Percentiles rank a stretch among this genome's conserved stretches.
Conservation (phyloP, 2,113 vertebrate species). For the Silurus meridionalis region DNA sequence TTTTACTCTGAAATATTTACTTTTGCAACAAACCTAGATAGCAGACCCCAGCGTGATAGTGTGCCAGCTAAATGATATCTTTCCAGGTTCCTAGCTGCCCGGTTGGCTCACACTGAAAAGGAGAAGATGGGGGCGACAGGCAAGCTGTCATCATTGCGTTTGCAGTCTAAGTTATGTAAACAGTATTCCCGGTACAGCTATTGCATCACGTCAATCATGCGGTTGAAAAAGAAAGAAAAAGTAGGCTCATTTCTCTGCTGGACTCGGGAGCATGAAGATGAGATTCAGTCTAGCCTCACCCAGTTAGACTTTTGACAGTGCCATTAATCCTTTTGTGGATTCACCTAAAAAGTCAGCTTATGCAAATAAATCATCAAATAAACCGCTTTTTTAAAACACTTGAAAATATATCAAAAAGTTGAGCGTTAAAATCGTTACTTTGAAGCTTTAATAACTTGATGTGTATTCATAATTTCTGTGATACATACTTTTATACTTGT, state of each 20-base stretch:
- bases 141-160: slow-evolving; percentile 38
- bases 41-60: slow-evolving; percentile 14
- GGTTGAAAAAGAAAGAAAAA: neutral
- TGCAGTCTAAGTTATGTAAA: slow-evolving; percentile 37
- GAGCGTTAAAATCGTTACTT: too few relatives aligned
- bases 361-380: neutral
- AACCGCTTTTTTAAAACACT: neutral
- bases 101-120: slow-evolving; percentile 31
- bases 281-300: neutral
- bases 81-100: slow-evolving; percentile 25
- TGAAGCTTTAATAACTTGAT: neutral
- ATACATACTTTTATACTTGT: neutral
- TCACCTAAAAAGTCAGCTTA: neutral
- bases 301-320: slow-evolving; percentile 9
- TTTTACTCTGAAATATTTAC: slow-evolving; percentile 39
- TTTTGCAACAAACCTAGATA: slow-evolving; percentile 36
- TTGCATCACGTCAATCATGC: slow-evolving; percentile 41
- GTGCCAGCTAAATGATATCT: slow-evolving; percentile 39
- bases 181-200: slow-evolving; percentile 23
- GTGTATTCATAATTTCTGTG: neutral
- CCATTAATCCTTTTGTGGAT: neutral
- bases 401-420: too few relatives aligned
- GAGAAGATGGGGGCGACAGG: slow-evolving; percentile 35
- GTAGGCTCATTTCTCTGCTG: slow-evolving; percentile 14
- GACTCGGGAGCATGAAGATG: neutral